Conservation (phyloP, 1,140 invertebrate genomes). For the Sycobia sp. region DNA sequence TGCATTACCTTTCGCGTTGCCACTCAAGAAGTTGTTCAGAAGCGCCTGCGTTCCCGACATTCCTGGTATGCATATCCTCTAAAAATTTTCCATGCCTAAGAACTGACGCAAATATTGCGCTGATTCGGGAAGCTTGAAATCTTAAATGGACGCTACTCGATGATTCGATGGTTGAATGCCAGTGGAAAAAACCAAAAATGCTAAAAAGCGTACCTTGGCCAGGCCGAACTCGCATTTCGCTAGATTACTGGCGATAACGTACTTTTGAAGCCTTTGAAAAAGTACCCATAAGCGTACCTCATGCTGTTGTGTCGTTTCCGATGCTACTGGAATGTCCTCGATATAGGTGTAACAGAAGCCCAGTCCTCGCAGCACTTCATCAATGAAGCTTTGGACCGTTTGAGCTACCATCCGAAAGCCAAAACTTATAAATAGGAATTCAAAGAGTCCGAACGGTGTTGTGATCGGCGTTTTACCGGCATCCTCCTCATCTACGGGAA, state of each 20-base stretch:
- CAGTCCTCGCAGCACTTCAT: slow-evolving; percentile 41
- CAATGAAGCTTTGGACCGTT: slow-evolving; percentile 56
- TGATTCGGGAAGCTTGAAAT: too few relatives aligned
- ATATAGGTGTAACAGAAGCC: slow-evolving; percentile 50
- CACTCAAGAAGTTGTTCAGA: too few relatives aligned
- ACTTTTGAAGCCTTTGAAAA: slow-evolving; percentile 33
- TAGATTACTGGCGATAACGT: slow-evolving; percentile 32
- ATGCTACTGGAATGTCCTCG: slow-evolving; percentile 56
- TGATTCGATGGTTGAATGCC: too few relatives aligned
- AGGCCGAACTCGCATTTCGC: slow-evolving; percentile 43
- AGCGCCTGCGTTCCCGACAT: too few relatives aligned
- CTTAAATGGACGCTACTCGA: too few relatives aligned
- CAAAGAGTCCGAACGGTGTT: slow-evolving; percentile 53
- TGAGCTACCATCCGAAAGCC: slow-evolving; percentile 52
- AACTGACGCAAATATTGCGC: too few relatives aligned
- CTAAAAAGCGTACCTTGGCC: neutral
- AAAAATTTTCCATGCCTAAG: too few relatives aligned
- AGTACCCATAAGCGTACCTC: slow-evolving; percentile 32
- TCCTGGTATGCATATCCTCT: too few relatives aligned
- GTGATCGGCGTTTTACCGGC: slow-evolving; percentile 50
- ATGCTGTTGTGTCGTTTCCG: slow-evolving; percentile 40
- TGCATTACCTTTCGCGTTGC: too few relatives aligned
- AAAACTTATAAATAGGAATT: slow-evolving; percentile 52
- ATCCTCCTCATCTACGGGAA: slow-evolving; percentile 34
- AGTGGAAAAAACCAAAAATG: neutral